Evolutionary conservation across 2,797 vertebrate genomes (phyloP).

Genomic region (Neosalanx taihuensis): DNA sequence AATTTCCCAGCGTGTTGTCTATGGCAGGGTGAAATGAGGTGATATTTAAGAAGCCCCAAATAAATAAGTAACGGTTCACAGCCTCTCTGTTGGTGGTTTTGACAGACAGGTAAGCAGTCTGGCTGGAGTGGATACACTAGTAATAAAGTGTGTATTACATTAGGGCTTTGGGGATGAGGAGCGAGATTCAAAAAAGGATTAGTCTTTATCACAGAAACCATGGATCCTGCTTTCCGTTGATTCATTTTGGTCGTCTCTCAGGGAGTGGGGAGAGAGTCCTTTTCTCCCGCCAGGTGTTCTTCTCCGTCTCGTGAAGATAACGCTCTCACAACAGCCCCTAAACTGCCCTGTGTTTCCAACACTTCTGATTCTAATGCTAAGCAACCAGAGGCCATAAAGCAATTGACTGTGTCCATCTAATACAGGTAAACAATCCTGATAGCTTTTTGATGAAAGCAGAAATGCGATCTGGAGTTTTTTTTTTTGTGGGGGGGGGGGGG

Average conservation of each 20-base stretch:
- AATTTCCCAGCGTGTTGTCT: constrained; percentile 30
- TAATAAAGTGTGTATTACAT: constrained; percentile 62
- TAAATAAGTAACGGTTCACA: constrained; percentile 34
- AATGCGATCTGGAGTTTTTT: neutral
- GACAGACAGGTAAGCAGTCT: constrained; percentile 32
- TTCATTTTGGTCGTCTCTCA: constrained; percentile 37
- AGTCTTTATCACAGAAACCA: constrained; percentile 52
- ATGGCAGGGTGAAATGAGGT: neutral
- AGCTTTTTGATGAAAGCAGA: constrained; percentile 3
- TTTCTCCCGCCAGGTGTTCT: constrained; percentile 30
- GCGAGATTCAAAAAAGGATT: constrained; percentile 53
- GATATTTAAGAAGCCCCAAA: neutral
- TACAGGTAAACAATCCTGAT: constrained; percentile 25
- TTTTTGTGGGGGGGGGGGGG: neutral
- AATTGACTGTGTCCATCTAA: constrained; percentile 38
- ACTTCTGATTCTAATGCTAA: constrained; percentile 24
- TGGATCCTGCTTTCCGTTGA: constrained; percentile 38
- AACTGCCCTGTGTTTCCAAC: constrained; percentile 19
- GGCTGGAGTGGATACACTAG: constrained; percentile 24
- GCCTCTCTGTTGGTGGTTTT: constrained; percentile 28
- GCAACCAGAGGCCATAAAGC: constrained; percentile 22
- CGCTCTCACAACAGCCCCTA: constrained; percentile 6
- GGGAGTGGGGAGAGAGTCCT: constrained; percentile 37
- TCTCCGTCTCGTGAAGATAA: constrained; percentile 39
- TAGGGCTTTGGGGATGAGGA: constrained; percentile 55